Evolutionary conservation across 2,888 invertebrate species (phyloP).

Genomic region (Hoplodrina blanda): DNA sequence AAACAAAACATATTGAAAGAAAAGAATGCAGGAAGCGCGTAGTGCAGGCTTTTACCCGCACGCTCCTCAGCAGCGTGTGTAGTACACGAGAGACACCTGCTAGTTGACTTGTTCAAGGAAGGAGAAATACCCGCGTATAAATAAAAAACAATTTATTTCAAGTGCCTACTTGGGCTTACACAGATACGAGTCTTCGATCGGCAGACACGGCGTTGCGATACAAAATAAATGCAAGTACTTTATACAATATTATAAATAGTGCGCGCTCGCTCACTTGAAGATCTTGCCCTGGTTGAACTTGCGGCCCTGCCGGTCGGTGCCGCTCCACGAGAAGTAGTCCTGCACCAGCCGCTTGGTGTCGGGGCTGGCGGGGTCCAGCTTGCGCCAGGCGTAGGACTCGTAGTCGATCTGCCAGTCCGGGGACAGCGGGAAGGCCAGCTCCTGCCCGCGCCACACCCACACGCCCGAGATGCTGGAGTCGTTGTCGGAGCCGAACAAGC

Average conservation of each 20-base stretch:
- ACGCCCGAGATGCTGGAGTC: conserved; percentile 98
- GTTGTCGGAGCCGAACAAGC: conserved; percentile 98
- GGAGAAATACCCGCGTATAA: conserved; percentile 65
- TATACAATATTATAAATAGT: conserved; percentile 49
- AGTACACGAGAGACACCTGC: not conserved
- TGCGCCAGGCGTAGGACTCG: conserved; percentile 98
- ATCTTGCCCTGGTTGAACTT: conserved; percentile 99
- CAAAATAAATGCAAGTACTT: conserved; percentile 77
- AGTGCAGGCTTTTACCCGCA: no score
- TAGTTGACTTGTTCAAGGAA: not conserved
- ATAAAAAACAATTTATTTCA: conserved; percentile 83
- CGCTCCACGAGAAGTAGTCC: conserved; percentile 97
- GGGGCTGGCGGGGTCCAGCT: conserved; percentile 95
- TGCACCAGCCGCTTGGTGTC: conserved; percentile 96
- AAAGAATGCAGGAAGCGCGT: no score
- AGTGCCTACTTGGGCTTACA: conserved; percentile 71
- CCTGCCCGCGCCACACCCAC: conserved; percentile 99
- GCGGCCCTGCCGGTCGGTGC: conserved; percentile 96
- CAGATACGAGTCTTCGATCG: conserved; percentile 69
- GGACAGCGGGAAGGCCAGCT: conserved; percentile 96
- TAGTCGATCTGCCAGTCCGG: conserved; percentile 99
- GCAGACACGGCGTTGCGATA: conserved; percentile 62
- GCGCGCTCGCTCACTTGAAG: conserved; percentile 94
- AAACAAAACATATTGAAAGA: no score
- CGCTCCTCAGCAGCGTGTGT: no score